A percentile compares a stretch with the other conserved stretches of the same genome.
Conservation (phyloP, 2,888 invertebrate genomes). For the Epinotia demarniana region DNA sequence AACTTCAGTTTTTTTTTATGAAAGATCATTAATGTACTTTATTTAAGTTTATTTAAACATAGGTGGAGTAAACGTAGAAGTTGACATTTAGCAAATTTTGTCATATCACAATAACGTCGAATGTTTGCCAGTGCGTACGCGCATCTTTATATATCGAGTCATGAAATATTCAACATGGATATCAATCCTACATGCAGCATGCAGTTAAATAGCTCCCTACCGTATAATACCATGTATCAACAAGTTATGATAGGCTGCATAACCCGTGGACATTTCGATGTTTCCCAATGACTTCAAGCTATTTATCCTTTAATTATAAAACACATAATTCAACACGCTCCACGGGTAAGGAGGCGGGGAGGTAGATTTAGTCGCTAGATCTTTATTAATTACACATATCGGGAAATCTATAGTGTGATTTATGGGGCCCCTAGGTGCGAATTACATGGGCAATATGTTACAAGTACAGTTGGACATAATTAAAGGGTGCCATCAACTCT, state of each 20-base stretch:
- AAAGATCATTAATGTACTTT: too few species aligned
- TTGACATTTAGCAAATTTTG: not conserved
- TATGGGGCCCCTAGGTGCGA: constrained; percentile 8
- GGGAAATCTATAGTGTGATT: constrained; percentile 26
- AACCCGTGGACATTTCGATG: constrained; percentile 15
- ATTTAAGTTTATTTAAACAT: too few species aligned
- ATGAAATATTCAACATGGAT: constrained; percentile 28
- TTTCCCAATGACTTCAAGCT: constrained; percentile 14
- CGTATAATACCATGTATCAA: constrained; percentile 17
- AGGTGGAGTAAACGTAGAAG: too few species aligned
- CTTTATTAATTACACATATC: constrained; percentile 37
- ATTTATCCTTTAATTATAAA: constrained; percentile 36
- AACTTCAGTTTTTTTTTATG: too few species aligned
- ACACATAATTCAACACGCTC: constrained; percentile 29
- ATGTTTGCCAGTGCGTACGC: not conserved
- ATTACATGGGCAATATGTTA: constrained; percentile 22
- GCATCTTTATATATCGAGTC: constrained; percentile 8
- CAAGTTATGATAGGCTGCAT: constrained; percentile 11
- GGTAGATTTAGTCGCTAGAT: constrained; percentile 30
- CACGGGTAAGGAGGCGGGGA: constrained; percentile 12
- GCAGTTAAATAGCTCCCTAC: constrained; percentile 3
- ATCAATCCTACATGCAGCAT: constrained; percentile 20
- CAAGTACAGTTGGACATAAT: not conserved
- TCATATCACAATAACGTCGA: not conserved
- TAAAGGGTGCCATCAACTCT: not conserved